A percentile compares a stretch with the other conserved stretches of the same genome.
These are phyloP conservation scores for Reticulitermes lucifugus DNA, from an alignment of 2,888 invertebrate species.

Conservation along the genomic window DNA sequence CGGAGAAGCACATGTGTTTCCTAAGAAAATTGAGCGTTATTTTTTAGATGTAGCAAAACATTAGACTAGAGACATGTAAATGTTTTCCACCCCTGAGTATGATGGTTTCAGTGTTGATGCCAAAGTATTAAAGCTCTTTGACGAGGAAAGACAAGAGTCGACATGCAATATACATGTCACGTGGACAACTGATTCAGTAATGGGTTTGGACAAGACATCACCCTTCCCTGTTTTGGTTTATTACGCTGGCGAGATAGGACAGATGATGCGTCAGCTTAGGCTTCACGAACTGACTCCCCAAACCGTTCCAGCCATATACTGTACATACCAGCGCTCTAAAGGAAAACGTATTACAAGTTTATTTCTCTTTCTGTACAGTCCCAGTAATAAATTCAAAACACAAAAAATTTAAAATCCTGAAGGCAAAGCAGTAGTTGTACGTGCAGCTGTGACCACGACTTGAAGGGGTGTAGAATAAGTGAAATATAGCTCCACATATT, in stretches of 20 bases:
- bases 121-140: conserved; percentile 31
- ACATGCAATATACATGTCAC: conserved; percentile 34
- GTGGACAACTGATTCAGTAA: conserved; percentile 33
- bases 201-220: conserved; percentile 8
- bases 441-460: too few relatives aligned
- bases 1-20: too few relatives aligned
- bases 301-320: background rate
- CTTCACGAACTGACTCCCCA: background rate
- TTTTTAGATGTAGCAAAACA: too few relatives aligned
- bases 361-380: conserved; percentile 10
- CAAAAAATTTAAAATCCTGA: too few relatives aligned
- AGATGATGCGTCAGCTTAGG: background rate
- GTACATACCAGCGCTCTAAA: background rate
- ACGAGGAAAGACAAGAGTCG: conserved; percentile 1
- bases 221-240: background rate
- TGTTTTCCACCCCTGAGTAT: background rate
- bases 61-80: background rate
- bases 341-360: background rate
- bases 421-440: too few relatives aligned
- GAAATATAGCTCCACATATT: too few relatives aligned
- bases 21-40: too few relatives aligned
- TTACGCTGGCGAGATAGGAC: background rate
- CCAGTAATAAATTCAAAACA: background rate
- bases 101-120: conserved; percentile 25
- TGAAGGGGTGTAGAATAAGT: too few relatives aligned